Evolutionary conservation across 2,113 vertebrate species (phyloP), one percentile per base, ranked within the genome.

Genomic region (Thunnus thynnus): DNA sequence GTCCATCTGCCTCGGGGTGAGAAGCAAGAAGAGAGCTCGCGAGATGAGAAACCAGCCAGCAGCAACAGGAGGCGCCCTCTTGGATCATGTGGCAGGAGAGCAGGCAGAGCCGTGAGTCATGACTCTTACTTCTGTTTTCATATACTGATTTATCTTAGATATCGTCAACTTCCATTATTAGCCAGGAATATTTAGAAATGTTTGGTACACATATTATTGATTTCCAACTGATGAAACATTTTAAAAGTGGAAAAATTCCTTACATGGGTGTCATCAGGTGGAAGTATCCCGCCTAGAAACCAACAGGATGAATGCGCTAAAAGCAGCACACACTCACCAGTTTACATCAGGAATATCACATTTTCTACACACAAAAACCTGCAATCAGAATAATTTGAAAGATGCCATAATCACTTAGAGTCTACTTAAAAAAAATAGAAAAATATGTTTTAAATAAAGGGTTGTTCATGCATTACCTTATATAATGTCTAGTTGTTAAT

Each of bases 1-100:
- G 13, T 96, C 98, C n/a, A 92, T 99, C 81, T 97, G 96, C 80
- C 87, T 99, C 48, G 96, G 94, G 4, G 14, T 99, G 52, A 95
- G 96, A 0, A 97, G 95, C 91, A 97, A 92, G 91, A 95, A 90
- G 78, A 90, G 93, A 74, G 93, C 90, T 6, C 64, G 14, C 17
- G 32, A 52, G 22, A 80, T 78, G 3, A 76, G 68, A 0, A 82
- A 87, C 10, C 94, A 94, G 14, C 84, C 93, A 0, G 50, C 54
- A 0, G 30, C 69, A 2, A 2, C 56, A 3, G 80, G 13, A 22
- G 63, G 2, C 1, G 30, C 67, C 36, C 79, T 90, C n/a, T 16
- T 81, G 83, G 80, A 89, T 20, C 78, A 71, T 0, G 68, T 58
- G 62, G 0, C 75, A 1, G 80, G 65, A 51, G 69, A 85, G 12